Conservation (phyloP, 2,797 vertebrate genomes). For the Xenops minutus region DNA sequence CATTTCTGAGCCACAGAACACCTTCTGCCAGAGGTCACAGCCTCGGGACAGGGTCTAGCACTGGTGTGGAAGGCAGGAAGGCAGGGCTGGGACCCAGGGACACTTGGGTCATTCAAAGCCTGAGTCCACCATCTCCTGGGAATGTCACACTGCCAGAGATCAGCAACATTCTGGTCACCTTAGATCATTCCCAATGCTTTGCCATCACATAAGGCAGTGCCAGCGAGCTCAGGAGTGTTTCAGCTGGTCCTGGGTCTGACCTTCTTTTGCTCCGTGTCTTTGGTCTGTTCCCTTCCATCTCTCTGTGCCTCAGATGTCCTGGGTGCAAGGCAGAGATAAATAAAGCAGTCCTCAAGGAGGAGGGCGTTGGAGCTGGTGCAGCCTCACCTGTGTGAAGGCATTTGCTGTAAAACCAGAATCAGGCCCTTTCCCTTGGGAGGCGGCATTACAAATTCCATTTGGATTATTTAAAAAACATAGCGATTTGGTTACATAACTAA, state of each 20-base stretch:
- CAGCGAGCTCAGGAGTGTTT: background rate
- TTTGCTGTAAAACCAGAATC: background rate
- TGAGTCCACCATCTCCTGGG: background rate
- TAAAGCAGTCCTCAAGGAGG: background rate
- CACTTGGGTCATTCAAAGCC: background rate
- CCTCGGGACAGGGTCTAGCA: background rate
- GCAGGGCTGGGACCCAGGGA: background rate
- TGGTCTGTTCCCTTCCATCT: background rate
- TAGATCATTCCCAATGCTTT: background rate
- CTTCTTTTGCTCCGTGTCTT: background rate
- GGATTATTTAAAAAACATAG: slow-evolving; percentile 62
- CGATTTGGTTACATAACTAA: slow-evolving; percentile 58
- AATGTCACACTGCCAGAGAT: background rate
- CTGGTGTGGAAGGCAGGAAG: background rate
- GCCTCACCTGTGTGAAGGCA: slow-evolving; percentile 27
- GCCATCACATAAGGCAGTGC: background rate
- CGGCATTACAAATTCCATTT: slow-evolving; percentile 13
- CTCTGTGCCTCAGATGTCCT: background rate
- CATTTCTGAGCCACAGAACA: background rate
- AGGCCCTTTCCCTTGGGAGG: slow-evolving; percentile 2
- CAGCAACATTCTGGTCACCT: background rate
- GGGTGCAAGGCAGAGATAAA: background rate
- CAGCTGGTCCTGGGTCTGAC: background rate
- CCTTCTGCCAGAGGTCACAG: background rate
- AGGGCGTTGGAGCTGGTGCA: background rate